Evolutionary conservation across 2,888 invertebrate species (phyloP).

Genomic region (Neria commutata): DNA sequence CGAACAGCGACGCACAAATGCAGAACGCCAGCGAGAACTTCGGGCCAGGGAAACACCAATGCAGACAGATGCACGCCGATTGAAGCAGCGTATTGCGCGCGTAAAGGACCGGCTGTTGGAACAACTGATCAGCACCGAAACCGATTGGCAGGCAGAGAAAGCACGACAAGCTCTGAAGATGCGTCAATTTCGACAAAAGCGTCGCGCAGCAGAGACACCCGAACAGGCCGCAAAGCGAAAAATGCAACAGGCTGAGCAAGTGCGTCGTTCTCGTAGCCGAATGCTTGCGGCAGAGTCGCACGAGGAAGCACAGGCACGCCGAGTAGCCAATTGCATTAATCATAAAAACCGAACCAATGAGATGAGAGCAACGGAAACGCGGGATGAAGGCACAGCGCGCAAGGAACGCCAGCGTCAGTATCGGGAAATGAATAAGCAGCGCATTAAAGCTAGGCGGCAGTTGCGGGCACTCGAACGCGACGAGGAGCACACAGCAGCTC

Average conservation of each 20-base stretch:
- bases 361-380: conserved; percentile 1
- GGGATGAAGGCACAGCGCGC: conserved; percentile 13
- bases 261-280: conserved; percentile 15
- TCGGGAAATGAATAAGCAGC: background rate
- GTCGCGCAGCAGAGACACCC: conserved; percentile 20
- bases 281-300: conserved; percentile 20
- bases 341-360: conserved; percentile 6
- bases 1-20: background rate
- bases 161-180: conserved; percentile 22
- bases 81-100: conserved; percentile 32
- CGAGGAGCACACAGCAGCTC: no score
- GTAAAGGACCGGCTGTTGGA: conserved; percentile 37
- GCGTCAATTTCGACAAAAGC: conserved; percentile 20
- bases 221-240: conserved; percentile 23
- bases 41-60: conserved; percentile 22
- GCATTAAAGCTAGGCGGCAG: background rate
- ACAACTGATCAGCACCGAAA: conserved; percentile 30
- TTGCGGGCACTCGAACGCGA: background rate
- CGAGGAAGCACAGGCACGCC: conserved; percentile 26
- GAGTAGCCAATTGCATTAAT: background rate
- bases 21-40: background rate
- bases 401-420: conserved; percentile 1
- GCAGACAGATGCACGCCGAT: conserved; percentile 25
- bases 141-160: conserved; percentile 20
- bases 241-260: conserved; percentile 5